These are phyloP conservation scores for Lepus townsendii DNA, from an alignment of 2,797 vertebrate genomes.

Conservation along the genomic window DNA sequence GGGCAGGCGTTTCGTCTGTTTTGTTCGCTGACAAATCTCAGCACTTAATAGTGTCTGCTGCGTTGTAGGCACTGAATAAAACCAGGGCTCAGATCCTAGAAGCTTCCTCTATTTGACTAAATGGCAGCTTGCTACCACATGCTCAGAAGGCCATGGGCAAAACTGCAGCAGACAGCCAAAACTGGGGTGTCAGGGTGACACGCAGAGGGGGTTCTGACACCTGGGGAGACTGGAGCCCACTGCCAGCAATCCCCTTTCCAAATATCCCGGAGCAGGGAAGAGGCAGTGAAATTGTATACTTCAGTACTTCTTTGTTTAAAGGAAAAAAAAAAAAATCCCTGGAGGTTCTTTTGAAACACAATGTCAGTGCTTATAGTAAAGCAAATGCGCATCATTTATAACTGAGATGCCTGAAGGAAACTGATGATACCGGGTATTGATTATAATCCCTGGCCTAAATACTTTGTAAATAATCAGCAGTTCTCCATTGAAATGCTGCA, in stretches of 20 bases:
- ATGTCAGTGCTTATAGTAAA: constrained; percentile 21
- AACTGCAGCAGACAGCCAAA: neutral
- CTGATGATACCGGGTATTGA: neutral
- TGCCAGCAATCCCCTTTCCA: neutral
- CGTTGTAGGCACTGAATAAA: neutral
- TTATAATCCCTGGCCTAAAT: neutral
- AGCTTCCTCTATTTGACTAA: neutral
- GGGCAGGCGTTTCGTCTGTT: neutral
- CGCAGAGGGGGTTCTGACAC: too few species aligned
- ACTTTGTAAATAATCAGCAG: neutral
- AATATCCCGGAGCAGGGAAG: neutral
- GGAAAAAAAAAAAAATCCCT: neutral
- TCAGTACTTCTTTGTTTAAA: neutral
- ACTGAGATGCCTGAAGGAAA: constrained; percentile 44
- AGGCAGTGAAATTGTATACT: neutral
- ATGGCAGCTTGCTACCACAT: neutral
- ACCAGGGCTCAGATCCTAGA: neutral
- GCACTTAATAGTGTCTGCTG: neutral
- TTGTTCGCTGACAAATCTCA: neutral
- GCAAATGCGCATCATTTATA: constrained; percentile 6
- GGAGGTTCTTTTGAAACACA: neutral
- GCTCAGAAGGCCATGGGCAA: neutral
- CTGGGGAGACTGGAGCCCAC: neutral
- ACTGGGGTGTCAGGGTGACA: too few species aligned
- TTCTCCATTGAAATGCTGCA: neutral